A percentile compares a stretch with the other conserved stretches of the same genome.
Evolutionary conservation across 64 coral and sea anemone genomes (phyloP).

Genomic region (Dendrophyllia cribrosa): DNA sequence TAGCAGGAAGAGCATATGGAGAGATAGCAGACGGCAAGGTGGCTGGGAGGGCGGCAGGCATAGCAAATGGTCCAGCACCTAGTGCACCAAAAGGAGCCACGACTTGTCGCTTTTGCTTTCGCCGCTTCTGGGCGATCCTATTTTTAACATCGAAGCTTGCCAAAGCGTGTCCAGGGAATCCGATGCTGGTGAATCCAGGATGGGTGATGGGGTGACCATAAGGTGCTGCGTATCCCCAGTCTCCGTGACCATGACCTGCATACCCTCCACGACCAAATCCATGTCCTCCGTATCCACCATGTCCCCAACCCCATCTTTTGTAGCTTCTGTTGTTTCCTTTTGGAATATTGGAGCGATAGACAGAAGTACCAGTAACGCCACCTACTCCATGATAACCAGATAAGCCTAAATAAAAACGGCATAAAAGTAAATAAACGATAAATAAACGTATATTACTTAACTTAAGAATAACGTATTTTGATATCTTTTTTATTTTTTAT

Average conservation of each 20-base stretch:
- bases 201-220: conserved; percentile 97
- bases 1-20: conserved; percentile 28
- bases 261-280: conserved; percentile 1
- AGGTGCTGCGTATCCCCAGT: conserved; percentile 73
- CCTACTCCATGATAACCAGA: conserved; percentile 76
- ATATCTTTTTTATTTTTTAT: too few species aligned
- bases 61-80: not conserved
- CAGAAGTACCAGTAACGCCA: conserved; percentile 57
- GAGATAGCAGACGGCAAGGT: conserved; percentile 12
- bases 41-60: conserved; percentile 12
- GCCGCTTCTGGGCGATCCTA: conserved; percentile 79
- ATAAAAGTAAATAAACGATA: not conserved
- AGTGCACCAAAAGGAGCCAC: conserved; percentile 30
- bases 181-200: conserved; percentile 96
- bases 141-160: conserved; percentile 96
- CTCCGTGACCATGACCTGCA: conserved; percentile 3
- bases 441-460: too few species aligned
- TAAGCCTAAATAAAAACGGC: not conserved
- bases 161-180: conserved; percentile 94
- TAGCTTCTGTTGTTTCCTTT: conserved; percentile 15
- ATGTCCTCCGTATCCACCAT: conserved; percentile 61
- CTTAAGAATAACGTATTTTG: too few species aligned
- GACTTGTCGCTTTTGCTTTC: conserved; percentile 66
- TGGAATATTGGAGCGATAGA: conserved; percentile 73
- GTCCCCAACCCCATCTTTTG: conserved; percentile 67